phyloP scores from a whole-genome alignment of 2,113 vertebrate species.

The Pycnonotus jocosus region DNA sequence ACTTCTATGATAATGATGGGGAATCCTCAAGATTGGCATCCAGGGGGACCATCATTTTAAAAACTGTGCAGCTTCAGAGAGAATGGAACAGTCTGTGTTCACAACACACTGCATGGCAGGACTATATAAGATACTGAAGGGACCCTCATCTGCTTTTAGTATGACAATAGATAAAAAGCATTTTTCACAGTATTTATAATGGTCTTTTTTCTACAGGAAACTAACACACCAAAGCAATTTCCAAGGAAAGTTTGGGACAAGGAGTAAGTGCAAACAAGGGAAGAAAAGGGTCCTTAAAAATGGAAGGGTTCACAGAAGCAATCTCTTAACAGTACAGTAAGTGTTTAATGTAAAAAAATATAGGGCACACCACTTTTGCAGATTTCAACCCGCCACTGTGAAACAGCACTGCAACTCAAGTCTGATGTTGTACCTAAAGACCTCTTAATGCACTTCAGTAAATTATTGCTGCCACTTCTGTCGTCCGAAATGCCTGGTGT shows the following conservation, averaged over 20 bases:
- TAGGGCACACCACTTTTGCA: accelerated
- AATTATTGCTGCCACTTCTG: not conserved
- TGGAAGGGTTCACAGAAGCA: not conserved
- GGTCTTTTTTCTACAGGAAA: not conserved
- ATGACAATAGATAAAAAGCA: not conserved
- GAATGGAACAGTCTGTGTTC: not conserved
- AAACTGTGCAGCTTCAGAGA: not conserved
- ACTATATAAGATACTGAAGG: not conserved
- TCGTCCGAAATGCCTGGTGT: not conserved
- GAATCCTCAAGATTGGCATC: not conserved
- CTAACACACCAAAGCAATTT: not conserved
- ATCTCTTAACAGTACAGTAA: not conserved
- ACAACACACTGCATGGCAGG: not conserved
- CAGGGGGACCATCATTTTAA: not conserved
- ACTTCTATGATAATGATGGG: not conserved
- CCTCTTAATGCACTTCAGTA: not conserved
- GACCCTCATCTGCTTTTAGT: not conserved
- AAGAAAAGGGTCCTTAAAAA: not conserved
- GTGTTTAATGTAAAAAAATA: not conserved
- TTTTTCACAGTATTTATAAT: not conserved
- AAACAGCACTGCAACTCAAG: not conserved
- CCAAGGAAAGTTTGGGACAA: not conserved
- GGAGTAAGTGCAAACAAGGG: not conserved
- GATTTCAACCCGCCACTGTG: not conserved
- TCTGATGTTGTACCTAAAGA: not conserved